These are phyloP conservation scores for Chlamydotis undulata DNA, from an alignment of 2,113 vertebrate genomes.

Conservation along the genomic window DNA sequence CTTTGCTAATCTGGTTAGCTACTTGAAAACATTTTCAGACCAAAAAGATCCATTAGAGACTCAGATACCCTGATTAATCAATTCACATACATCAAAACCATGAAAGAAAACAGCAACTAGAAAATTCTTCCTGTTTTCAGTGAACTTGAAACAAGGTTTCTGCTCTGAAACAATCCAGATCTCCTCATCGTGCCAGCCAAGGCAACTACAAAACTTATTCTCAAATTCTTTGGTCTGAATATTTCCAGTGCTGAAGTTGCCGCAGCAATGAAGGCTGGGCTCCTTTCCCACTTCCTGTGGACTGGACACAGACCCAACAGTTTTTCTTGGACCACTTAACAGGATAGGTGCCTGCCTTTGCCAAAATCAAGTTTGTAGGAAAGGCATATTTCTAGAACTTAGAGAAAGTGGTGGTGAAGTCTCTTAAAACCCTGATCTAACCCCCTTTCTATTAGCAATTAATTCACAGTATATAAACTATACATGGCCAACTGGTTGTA, in stretches of 20 bases:
- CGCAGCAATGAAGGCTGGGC: background rate
- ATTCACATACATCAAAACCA: background rate
- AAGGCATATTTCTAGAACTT: background rate
- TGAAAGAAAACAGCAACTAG: conserved; percentile 8
- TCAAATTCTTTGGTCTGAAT: conserved; percentile 27
- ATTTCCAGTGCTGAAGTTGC: background rate
- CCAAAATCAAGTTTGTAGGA: background rate
- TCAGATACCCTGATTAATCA: background rate
- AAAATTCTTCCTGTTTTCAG: conserved; percentile 16
- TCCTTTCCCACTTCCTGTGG: conserved; percentile 24
- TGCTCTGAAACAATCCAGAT: background rate
- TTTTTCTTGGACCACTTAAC: conserved; percentile 31
- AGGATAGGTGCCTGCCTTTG: background rate
- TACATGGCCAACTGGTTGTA: background rate
- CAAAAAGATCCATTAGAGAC: background rate
- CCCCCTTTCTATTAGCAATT: background rate
- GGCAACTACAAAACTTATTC: background rate
- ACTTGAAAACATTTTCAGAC: background rate
- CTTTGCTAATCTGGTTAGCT: background rate
- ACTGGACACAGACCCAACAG: background rate
- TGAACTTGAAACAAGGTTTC: background rate
- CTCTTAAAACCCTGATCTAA: background rate
- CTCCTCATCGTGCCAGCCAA: background rate
- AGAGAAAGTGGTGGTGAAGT: conserved; percentile 14
- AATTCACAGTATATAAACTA: background rate